These are phyloP conservation scores for Diachrysia chrysitis DNA, from an alignment of 2,888 invertebrate genomes.

Conservation along the genomic window DNA sequence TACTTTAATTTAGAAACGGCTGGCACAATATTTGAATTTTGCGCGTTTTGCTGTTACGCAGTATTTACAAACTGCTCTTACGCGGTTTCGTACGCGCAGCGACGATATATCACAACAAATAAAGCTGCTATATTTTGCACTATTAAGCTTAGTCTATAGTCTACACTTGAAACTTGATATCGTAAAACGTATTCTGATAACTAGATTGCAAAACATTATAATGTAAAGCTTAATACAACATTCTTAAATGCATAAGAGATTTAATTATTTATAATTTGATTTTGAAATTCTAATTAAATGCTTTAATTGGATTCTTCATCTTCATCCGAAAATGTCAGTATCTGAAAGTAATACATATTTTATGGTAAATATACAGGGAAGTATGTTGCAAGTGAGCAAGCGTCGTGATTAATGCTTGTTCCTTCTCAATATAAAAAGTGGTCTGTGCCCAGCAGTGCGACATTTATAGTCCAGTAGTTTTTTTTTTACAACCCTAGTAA, in stretches of 20 bases:
- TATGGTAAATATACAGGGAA: not conserved
- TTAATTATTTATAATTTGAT: constrained; percentile 9
- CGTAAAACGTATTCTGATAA: not conserved
- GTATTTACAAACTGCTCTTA: too few species aligned
- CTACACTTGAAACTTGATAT: not conserved
- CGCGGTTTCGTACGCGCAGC: too few species aligned
- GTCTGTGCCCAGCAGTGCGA: too few species aligned
- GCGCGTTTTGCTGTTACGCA: too few species aligned
- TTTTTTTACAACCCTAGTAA: too few species aligned
- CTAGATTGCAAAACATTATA: not conserved
- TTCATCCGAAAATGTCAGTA: constrained; percentile 80
- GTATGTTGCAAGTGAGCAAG: too few species aligned
- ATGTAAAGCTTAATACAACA: constrained; percentile 14
- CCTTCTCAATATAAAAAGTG: too few species aligned
- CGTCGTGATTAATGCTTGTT: too few species aligned
- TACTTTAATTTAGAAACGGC: too few species aligned
- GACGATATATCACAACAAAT: constrained; percentile 51
- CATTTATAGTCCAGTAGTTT: too few species aligned
- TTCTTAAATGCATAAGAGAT: constrained; percentile 35
- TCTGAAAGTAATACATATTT: constrained; percentile 49
- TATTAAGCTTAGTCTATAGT: constrained; percentile 6
- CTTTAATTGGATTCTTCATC: constrained; percentile 62
- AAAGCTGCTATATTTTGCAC: constrained; percentile 34
- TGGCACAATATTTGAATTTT: too few species aligned
- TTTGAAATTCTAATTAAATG: not conserved